Conservation (phyloP, 2,797 vertebrate species). For the Bradypus variegatus region DNA sequence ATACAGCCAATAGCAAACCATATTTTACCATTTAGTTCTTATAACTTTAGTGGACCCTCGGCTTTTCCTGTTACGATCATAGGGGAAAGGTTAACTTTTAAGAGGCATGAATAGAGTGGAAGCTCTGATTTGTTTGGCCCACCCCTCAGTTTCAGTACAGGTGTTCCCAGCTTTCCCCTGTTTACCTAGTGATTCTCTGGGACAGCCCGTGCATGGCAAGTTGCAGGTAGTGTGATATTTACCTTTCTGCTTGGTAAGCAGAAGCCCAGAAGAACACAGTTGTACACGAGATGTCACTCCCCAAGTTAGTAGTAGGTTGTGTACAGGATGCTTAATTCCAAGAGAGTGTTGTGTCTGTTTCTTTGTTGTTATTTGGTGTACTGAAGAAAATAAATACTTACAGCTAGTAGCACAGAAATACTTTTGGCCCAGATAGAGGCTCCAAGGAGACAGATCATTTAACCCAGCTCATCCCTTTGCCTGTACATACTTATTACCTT, state of each 20-base stretch:
- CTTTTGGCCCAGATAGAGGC: background rate
- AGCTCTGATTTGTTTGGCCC: background rate
- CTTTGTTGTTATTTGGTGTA: background rate
- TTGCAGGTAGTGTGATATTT: background rate
- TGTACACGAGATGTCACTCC: background rate
- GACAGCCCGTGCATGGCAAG: fast-evolving
- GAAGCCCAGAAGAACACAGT: background rate
- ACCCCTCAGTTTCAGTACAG: background rate
- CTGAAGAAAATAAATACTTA: background rate
- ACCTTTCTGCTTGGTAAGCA: background rate
- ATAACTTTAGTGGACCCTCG: background rate
- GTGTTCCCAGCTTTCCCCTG: background rate
- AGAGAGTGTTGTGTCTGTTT: background rate
- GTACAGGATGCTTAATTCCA: background rate
- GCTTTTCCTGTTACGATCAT: background rate
- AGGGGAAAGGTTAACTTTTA: background rate
- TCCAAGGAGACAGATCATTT: background rate
- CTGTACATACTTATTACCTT: background rate
- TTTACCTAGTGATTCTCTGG: background rate
- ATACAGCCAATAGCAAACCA: background rate
- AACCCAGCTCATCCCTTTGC: background rate
- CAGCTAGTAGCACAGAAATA: background rate
- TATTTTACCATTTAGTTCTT: background rate
- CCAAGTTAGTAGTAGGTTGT: background rate
- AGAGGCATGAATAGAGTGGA: fast-evolving